Base-by-base conservation (phyloP, 2,888 invertebrate genomes). In the Ditylenchus weischeri region DNA sequence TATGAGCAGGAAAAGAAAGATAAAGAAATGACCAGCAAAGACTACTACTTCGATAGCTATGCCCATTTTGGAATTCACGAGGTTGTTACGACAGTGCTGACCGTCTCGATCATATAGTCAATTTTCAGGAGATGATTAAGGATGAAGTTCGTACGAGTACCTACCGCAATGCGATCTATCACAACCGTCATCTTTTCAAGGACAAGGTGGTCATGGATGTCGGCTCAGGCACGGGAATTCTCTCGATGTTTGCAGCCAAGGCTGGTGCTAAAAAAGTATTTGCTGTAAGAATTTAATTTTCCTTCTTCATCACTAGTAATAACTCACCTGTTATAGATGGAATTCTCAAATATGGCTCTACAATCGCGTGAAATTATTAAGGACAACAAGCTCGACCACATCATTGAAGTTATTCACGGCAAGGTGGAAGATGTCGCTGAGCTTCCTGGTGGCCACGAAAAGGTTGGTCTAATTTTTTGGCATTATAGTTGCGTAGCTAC, bases 11-110 rank as follows among this genome's bases (percentile, higher is more conserved):
- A 54, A 8, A 38, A 23, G 21, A 38, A 38, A 29, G 59, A 29
- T 59, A 10, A 15, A 23, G 18, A 98, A 80, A 98, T 99, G 96
- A 98, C 98, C 1, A 96, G 96, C 8, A 89, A 94, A 78, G 98
- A 99, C 85, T 99, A 99, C 85, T 99, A 99, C 85, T 99, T 99
- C 84, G 98, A 99, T 86, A 98, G 96, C 0, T 99, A 99, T 84
- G 98, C 98, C 62, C 98, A 99, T 86, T 99, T 98, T 85, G 98
- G 96, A 58, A 99, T 99, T 80, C 98, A 99, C 84, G 98, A 99
- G 87, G 87, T 87, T 21, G 10, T n/a, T 21, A 1, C 10, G 8
- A 49, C 10, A 4, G 3, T 35, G 60, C 19, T 59, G 11, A 59
- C 1, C n/a, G 8, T 6, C 15, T 6, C 43, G 8, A 43, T 54